Base-by-base conservation (phyloP, 2,797 vertebrate species). In the Mormyrops attenuatus region DNA sequence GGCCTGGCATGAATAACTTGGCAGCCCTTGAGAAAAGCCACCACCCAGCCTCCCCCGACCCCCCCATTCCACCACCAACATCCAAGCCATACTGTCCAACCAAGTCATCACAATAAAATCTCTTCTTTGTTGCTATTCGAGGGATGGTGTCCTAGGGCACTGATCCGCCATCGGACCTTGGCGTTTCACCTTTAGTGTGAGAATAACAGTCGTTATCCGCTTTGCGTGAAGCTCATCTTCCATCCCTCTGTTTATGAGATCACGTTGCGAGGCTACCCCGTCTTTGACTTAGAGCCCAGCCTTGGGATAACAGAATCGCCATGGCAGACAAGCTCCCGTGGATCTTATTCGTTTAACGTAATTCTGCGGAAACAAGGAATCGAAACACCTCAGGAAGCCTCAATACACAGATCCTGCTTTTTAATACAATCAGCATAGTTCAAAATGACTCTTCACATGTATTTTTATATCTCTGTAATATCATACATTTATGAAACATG, bases 1-100 rank as follows among this genome's bases (percentile, higher is more conserved):
- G 85, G 53, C 34, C 15, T 55, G 87, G 55, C 55, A 17, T 50
- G 44, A 49, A 49, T n/a, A 82, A 34, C 73, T 87, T 89, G 89
- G 89, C 89, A 77, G 49, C 15, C 55, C 85, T 80, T 89, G 85
- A 30, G 63, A 44, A 63, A 88, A 44, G 44, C 73, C 73, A 77
- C 34, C 22, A 53, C 85, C 11, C n/a, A 1, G n/a, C 11, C 13
- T 20, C 13, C 52, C 4, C 2, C 41, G 1, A 41, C 8, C 22
- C 47, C 69, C 69, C 49, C 49, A 6, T 22, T 13, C 73, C 38
- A 41, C 53, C 49, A 82, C 88, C 50, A 44, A 34, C 69, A 80
- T 38, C 88, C 17, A 26, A 53, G 49, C 26, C 63, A 22, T 89
- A 41, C 47, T 55, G 13, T 53, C 84, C 50, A 86, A 49, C 84